A percentile compares a stretch with the other conserved stretches of the same genome.
Evolutionary conservation across 2,888 invertebrate genomes (phyloP).

Genomic region (Hydrotaea cyrtoneurina): DNA sequence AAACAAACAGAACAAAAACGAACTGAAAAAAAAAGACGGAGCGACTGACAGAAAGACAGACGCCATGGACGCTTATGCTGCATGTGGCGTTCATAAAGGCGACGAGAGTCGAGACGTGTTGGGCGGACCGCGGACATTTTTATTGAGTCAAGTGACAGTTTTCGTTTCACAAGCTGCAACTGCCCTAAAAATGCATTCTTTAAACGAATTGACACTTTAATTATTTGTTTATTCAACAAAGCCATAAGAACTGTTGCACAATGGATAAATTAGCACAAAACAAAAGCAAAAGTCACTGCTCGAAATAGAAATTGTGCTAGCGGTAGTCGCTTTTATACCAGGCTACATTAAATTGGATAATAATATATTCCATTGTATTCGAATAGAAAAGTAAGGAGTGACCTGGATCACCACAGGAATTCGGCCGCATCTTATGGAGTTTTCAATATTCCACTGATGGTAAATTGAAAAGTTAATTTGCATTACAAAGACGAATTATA

Average conservation of each 20-base stretch:
- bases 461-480: too few species aligned
- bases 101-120: background rate
- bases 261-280: constrained; percentile 23
- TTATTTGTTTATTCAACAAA: constrained; percentile 49
- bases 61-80: background rate
- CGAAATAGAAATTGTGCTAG: background rate
- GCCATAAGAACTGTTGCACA: constrained; percentile 32
- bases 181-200: constrained; percentile 61
- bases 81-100: constrained; percentile 7
- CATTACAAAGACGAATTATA: too few species aligned
- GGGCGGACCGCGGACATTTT: background rate
- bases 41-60: background rate
- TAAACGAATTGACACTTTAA: constrained; percentile 61
- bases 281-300: constrained; percentile 39
- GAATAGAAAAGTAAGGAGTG: too few species aligned
- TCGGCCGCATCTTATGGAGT: too few species aligned
- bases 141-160: constrained; percentile 40
- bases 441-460: too few species aligned
- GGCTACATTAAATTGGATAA: background rate
- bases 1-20: background rate
- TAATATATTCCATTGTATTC: too few species aligned
- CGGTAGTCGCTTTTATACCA: background rate
- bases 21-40: background rate
- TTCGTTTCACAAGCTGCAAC: constrained; percentile 34
- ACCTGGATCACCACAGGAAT: too few species aligned